Evolutionary conservation across 2,888 invertebrate genomes (phyloP).

Genomic region (Scaeva pyrastri): DNA sequence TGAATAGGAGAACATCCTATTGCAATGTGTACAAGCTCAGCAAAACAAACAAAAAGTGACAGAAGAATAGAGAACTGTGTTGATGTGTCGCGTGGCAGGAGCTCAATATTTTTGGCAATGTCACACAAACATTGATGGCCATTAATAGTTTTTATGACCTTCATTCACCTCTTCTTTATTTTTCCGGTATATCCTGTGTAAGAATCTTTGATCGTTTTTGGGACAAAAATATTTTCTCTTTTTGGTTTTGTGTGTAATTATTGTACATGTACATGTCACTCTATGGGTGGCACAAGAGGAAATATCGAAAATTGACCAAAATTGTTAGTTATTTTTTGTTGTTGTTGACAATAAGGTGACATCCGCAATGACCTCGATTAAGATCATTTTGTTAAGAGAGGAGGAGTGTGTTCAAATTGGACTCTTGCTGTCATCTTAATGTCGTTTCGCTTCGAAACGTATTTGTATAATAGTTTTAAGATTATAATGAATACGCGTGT

Average conservation of each 20-base stretch:
- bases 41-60: conserved; percentile 28
- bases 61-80: conserved; percentile 5
- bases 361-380: conserved; percentile 41
- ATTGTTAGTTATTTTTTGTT: conserved; percentile 26
- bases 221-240: conserved; percentile 47
- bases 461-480: not conserved
- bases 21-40: not conserved
- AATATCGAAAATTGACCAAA: conserved; percentile 43
- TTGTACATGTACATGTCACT: conserved; percentile 12
- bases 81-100: conserved; percentile 69
- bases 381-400: conserved; percentile 51
- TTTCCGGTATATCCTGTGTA: conserved; percentile 10
- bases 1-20: not conserved
- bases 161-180: conserved; percentile 43
- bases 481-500: conserved; percentile 42
- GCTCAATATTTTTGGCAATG: conserved; percentile 42
- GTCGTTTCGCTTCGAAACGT: conserved; percentile 56
- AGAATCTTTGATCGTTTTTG: conserved; percentile 63
- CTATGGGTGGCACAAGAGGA: conserved; percentile 55
- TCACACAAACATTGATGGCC: conserved; percentile 36
- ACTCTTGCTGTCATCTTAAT: conserved; percentile 68
- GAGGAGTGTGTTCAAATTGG: conserved; percentile 38
- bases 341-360: conserved; percentile 20
- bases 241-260: conserved; percentile 33
- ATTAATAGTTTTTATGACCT: conserved; percentile 45